Evolutionary conservation across 1,140 invertebrate species (phyloP).

Genomic region (Antheraea mylitta): DNA sequence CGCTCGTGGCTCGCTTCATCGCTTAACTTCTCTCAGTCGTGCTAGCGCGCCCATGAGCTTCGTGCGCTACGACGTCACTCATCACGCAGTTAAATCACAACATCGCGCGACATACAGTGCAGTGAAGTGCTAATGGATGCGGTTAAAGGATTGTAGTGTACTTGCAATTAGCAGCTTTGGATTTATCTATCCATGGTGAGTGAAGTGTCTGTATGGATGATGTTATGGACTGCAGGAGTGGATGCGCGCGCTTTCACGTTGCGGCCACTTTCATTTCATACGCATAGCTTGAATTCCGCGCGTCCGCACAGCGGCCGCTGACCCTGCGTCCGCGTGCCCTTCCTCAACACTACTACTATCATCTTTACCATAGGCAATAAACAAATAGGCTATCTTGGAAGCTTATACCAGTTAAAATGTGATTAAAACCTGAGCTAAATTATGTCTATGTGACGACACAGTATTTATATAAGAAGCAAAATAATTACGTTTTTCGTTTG

Average conservation of each 20-base stretch:
- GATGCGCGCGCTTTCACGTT: constrained; percentile 76
- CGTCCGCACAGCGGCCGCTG: constrained; percentile 68
- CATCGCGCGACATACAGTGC: constrained; percentile 53
- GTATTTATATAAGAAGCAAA: background rate
- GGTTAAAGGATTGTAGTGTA: constrained; percentile 60
- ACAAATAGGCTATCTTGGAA: constrained; percentile 22
- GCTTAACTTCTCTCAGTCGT: constrained; percentile 59
- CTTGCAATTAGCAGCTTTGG: constrained; percentile 49
- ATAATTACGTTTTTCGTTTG: no score
- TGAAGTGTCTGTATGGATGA: constrained; percentile 35
- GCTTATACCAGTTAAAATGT: background rate
- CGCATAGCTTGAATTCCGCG: constrained; percentile 75
- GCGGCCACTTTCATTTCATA: constrained; percentile 76
- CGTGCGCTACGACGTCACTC: constrained; percentile 45
- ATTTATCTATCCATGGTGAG: constrained; percentile 75
- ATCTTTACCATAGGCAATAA: constrained; percentile 33
- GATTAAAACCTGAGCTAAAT: no score
- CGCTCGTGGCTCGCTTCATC: constrained; percentile 32
- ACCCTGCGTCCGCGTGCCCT: constrained; percentile 69
- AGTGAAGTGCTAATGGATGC: constrained; percentile 74
- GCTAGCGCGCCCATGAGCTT: constrained; percentile 52
- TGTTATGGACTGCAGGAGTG: constrained; percentile 39
- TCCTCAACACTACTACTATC: constrained; percentile 44
- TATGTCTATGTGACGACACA: background rate
- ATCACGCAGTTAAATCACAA: constrained; percentile 34